Evolutionary conservation across 1,140 invertebrate genomes (phyloP), one percentile per base, ranked within the genome.

Genomic region (Eurosta solidaginis): DNA sequence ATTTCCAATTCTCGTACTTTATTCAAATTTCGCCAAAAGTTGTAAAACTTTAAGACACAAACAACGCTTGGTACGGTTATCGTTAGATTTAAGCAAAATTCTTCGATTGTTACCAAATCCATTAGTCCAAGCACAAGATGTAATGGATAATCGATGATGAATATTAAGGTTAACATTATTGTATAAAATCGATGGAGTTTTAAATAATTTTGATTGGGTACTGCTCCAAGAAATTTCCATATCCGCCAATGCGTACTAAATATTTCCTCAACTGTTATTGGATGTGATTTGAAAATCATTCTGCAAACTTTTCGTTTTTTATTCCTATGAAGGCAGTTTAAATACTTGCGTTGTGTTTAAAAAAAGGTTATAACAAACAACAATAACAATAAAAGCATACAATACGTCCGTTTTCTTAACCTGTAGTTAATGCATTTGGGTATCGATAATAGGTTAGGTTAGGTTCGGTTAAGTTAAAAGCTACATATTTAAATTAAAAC

Each of bases 81-180:
- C 14, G 73, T 42, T 20, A 74, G 1, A 74, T 74, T 74, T 20
- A 44, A 14, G 12, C 42, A 36, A n/a, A 27, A 1, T 2, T 74
- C 73, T 12, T 45, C 25, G n/a, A 45, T 10, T 5, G 73, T 22
- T 1, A 6, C 10, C 12, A 27, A 27, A n/a, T n/a, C 27, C 7
- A 74, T n/a, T 44, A 74, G 73, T 14, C 68, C 68, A 14, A 74
- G 9, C 3, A 42, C 33, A n/a, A 74, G 42, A 74, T 74, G 68
- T 7, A 74, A 44, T 22, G 73, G 73, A 74, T 44, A 74, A 42
- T 1, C 42, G 25, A 74, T 74, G 2, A 36, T 74, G 4, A 74
- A 10, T 9, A 45, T 74, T 10, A 74, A 3, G 20, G 42, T 74
- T 4, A 74, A 3, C 0, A 74, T 20, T n/a, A 74, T 14, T n/a